Conservation (phyloP, 2,888 invertebrate species). For the Globia sparganii region DNA sequence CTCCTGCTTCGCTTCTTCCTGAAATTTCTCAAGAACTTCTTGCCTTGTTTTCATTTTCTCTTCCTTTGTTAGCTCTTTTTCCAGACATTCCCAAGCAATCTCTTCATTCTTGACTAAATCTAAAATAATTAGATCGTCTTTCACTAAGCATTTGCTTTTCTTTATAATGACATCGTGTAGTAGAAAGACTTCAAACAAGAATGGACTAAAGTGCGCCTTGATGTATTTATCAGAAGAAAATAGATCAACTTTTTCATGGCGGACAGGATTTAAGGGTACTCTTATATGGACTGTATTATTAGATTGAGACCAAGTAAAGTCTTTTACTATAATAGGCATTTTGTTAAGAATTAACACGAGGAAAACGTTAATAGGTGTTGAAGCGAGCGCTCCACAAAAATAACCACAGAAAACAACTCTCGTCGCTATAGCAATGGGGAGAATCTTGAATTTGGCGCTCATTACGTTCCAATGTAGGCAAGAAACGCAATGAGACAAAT, state of each 20-base stretch:
- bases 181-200: constrained; percentile 94
- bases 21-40: constrained; percentile 90
- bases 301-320: constrained; percentile 94
- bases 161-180: constrained; percentile 90
- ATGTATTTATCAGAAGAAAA: constrained; percentile 93
- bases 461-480: constrained; percentile 32
- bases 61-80: constrained; percentile 89
- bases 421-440: constrained; percentile 57
- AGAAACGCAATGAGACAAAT: background rate
- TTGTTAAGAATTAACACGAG: constrained; percentile 33
- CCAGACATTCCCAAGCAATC: constrained; percentile 90
- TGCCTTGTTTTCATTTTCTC: constrained; percentile 90
- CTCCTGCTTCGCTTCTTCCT: constrained; percentile 89
- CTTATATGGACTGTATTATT: constrained; percentile 90
- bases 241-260: constrained; percentile 92
- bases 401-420: constrained; percentile 32
- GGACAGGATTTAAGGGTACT: constrained; percentile 92
- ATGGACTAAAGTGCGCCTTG: constrained; percentile 93
- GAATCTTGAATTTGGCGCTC: constrained; percentile 43
- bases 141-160: constrained; percentile 92
- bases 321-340: constrained; percentile 94
- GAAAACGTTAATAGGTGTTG: background rate
- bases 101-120: constrained; percentile 91
- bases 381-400: background rate
- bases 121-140: constrained; percentile 91